A percentile compares a stretch with the other conserved stretches of the same genome.
Conservation (phyloP, 2,888 invertebrate genomes). For the Mermis nigrescens region DNA sequence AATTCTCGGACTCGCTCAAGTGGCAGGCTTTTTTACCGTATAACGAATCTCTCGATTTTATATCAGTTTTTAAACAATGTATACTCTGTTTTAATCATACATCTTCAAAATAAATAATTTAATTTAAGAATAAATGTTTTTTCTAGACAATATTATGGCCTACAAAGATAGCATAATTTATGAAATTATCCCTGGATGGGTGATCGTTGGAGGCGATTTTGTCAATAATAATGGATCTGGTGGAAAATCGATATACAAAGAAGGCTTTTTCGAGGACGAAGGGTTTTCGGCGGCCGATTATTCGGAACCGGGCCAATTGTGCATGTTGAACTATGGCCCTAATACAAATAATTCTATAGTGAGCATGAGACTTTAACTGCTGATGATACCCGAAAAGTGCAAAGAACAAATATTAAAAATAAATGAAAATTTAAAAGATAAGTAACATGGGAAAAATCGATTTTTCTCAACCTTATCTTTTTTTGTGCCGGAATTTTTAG, state of each 20-base stretch:
- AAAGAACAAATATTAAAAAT: no score
- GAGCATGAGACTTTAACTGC: no score
- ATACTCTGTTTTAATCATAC: no score
- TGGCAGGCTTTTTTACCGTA: no score
- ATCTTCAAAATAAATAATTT: background rate
- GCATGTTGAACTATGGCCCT: conserved; percentile 7
- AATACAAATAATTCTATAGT: conserved; percentile 10
- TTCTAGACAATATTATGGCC: background rate
- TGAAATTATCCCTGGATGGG: background rate
- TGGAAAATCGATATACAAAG: conserved; percentile 7
- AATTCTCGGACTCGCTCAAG: no score
- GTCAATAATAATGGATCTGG: conserved; percentile 9
- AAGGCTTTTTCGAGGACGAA: conserved; percentile 5
- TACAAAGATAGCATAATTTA: conserved; percentile 5
- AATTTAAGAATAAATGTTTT: background rate
- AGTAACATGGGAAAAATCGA: no score
- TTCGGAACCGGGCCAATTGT: conserved; percentile 3
- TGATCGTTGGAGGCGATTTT: conserved; percentile 8
- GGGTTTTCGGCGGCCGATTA: background rate
- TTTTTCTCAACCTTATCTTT: no score
- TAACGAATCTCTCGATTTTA: no score
- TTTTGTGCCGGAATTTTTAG: no score
- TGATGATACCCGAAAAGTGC: no score
- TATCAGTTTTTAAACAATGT: no score
- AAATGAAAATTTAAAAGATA: no score